These are phyloP conservation scores for Zosterops japonicus DNA, from an alignment of 2,113 vertebrate genomes.

Conservation along the genomic window DNA sequence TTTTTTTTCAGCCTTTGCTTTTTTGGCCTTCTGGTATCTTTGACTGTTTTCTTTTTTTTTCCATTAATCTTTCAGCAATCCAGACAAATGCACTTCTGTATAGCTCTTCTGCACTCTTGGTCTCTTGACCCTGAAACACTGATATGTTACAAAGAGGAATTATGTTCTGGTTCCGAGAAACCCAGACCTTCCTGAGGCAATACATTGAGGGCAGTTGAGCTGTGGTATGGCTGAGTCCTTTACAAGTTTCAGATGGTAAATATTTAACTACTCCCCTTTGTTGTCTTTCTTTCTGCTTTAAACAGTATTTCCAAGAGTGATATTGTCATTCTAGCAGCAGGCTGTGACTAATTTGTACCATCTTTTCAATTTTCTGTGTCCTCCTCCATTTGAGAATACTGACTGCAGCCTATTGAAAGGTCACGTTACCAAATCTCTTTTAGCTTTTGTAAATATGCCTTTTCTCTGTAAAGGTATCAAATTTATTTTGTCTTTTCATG, in stretches of 20 bases:
- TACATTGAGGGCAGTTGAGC: background rate
- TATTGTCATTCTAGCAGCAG: background rate
- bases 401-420: background rate
- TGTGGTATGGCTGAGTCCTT: background rate
- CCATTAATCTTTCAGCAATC: background rate
- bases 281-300: background rate
- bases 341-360: background rate
- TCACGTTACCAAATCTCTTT: background rate
- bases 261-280: conserved; percentile 9
- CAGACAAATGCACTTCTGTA: background rate
- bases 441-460: background rate
- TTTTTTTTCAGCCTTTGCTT: background rate
- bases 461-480: background rate
- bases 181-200: background rate
- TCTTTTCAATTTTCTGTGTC: background rate
- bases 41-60: background rate
- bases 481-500: background rate
- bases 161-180: background rate
- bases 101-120: background rate
- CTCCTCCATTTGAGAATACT: background rate
- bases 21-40: background rate
- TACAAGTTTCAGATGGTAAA: conserved; percentile 12
- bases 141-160: background rate
- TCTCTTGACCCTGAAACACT: background rate
- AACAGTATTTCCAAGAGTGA: background rate